Conservation (phyloP, 2,888 invertebrate species). For the Drosophila subquinaria region DNA sequence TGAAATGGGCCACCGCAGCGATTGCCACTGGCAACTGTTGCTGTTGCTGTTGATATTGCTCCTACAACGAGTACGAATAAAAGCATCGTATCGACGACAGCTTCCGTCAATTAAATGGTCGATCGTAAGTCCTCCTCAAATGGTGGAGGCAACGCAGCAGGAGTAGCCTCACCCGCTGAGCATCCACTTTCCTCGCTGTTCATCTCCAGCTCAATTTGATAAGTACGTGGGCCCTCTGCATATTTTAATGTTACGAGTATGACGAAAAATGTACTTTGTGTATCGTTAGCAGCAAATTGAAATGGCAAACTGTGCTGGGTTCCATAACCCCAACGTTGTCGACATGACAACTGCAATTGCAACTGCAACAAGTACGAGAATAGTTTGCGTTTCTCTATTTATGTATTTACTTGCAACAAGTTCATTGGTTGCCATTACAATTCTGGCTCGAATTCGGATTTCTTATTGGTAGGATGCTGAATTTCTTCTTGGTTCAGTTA, state of each 20-base stretch:
- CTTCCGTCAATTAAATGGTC: constrained; percentile 72
- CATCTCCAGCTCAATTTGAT: background rate
- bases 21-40: constrained; percentile 8
- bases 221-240: constrained; percentile 22
- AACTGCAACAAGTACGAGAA: constrained; percentile 9
- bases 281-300: constrained; percentile 41
- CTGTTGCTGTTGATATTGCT: background rate
- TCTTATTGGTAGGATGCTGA: constrained; percentile 6
- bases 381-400: constrained; percentile 6
- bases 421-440: constrained; percentile 7
- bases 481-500: constrained; percentile 35
- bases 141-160: constrained; percentile 58
- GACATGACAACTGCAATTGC: constrained; percentile 3
- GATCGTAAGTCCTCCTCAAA: constrained; percentile 36
- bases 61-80: background rate
- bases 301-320: constrained; percentile 17
- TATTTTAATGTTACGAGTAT: constrained; percentile 7
- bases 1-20: constrained; percentile 62
- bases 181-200: background rate
- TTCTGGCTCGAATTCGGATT: constrained; percentile 1
- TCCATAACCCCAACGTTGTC: constrained; percentile 1
- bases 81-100: constrained; percentile 41
- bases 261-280: constrained; percentile 31
- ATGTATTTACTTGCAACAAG: constrained; percentile 11
- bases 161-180: constrained; percentile 49